Evolutionary conservation across 2,113 vertebrate genomes (phyloP).

Genomic region (Ochotona princeps): DNA sequence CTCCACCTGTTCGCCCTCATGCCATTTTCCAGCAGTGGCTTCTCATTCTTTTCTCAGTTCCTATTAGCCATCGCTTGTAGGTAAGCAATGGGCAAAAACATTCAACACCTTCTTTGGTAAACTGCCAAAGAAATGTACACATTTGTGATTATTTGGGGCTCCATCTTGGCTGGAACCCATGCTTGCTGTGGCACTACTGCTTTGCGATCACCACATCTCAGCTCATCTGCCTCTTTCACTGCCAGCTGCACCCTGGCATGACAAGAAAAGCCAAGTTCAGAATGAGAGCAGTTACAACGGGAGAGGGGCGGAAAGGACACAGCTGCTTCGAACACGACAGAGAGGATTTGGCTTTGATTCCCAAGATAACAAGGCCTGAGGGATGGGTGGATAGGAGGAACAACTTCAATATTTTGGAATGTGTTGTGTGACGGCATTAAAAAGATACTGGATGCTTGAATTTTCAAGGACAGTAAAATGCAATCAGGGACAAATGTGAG

Average conservation of each 20-base stretch:
- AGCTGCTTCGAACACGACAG: background rate
- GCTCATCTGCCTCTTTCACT: background rate
- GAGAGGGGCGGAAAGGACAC: background rate
- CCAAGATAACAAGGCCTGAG: background rate
- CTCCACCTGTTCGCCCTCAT: too few species aligned
- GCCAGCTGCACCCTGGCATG: too few species aligned
- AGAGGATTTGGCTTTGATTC: background rate
- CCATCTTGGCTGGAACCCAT: background rate
- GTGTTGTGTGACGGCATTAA: background rate
- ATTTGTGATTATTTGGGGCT: background rate
- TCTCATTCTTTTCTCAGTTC: background rate
- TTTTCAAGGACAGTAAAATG: background rate
- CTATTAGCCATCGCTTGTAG: background rate
- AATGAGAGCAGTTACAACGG: background rate
- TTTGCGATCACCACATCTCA: background rate
- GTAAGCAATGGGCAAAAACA: background rate
- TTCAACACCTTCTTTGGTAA: background rate
- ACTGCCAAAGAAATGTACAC: background rate
- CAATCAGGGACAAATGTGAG: background rate
- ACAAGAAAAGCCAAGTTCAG: background rate
- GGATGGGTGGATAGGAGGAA: background rate
- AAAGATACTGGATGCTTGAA: background rate
- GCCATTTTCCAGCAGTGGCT: too few species aligned
- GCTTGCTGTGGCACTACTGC: background rate
- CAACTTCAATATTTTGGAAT: background rate